phyloP scores from a whole-genome alignment of 2,888 invertebrate species.

The Morinoia aosen region DNA sequence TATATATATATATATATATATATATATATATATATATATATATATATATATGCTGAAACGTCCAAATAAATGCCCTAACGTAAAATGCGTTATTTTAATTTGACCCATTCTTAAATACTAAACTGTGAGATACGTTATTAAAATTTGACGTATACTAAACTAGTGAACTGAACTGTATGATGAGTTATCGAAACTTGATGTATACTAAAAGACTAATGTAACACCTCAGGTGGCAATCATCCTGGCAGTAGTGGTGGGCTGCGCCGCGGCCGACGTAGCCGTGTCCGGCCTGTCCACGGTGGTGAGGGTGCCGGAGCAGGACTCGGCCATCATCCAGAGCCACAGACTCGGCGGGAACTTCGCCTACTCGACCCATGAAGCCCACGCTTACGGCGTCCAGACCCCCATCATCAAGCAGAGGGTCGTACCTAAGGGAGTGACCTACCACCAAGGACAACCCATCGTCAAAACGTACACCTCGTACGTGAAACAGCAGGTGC shows the following conservation, averaged over 20 bases:
- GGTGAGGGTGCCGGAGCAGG: conserved; percentile 73
- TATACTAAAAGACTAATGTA: too few relatives aligned
- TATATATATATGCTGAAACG: too few relatives aligned
- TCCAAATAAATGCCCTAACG: too few relatives aligned
- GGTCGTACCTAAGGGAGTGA: conserved; percentile 71
- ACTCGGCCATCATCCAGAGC: conserved; percentile 75
- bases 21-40: too few relatives aligned
- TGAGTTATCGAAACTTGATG: too few relatives aligned
- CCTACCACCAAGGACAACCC: conserved; percentile 70
- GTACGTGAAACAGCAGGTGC: conserved; percentile 78
- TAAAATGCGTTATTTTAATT: too few relatives aligned
- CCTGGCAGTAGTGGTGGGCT: conserved; percentile 65
- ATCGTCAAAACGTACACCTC: conserved; percentile 70
- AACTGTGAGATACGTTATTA: too few relatives aligned
- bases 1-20: too few relatives aligned
- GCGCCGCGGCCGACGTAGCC: conserved; percentile 68
- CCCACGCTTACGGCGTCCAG: conserved; percentile 74
- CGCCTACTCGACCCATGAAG: conserved; percentile 75
- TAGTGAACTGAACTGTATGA: too few relatives aligned
- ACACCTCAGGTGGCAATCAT: conserved; percentile 54
- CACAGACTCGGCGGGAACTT: conserved; percentile 75
- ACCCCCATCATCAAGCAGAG: conserved; percentile 71
- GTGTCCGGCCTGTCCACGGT: conserved; percentile 69
- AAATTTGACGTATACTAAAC: too few relatives aligned
- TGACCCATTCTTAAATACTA: too few relatives aligned